Evolutionary conservation across 2,888 invertebrate species (phyloP), one percentile per base, ranked within the genome.

Genomic region (Drosophila nr. perissopoda): DNA sequence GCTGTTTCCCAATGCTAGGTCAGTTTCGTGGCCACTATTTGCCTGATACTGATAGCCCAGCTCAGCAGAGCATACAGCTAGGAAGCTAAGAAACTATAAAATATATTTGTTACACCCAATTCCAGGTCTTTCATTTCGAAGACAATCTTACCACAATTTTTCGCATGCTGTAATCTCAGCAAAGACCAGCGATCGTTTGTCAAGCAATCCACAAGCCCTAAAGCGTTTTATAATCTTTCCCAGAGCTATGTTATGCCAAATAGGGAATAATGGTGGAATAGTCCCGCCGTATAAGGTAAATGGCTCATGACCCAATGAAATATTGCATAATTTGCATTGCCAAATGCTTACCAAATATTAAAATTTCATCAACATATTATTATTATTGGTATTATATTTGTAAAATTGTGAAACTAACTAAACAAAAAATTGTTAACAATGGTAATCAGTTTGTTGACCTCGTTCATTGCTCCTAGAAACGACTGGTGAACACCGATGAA

Each of bases 401-500:
- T 46, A 61, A 76, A 71, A 57, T 82, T 74, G 76, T 81, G 75
- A 76, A 49, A 72, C 69, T 64, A 75, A 63, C 77, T 74, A 71
- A 74, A 70, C 52, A 76, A 29, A 7, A 67, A 51, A 72, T 61
- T 71, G 53, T 57, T 63, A 74, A 83, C 76, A 79, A 74, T 70
- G 65, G 66, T 58, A 79, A 64, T 62, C 58, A 70, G 63, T 74
- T 66, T 62, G 73, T 59, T 60, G 57, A 31, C 31, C 63, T 29
- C 61, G 61, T 53, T 57, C 63, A 18, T 25, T 60, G 57, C 52
- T 51, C 56, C 65, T 91, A 91, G 34, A 76, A 52, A 61, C 88
- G 88, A 56, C 75, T 76, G 38, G 86, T 89, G 49, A 91, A 70
- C 38, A 91, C 53, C 13, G 91, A 87, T 10, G 91, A 52, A 2